Percentiles rank a stretch among this genome's conserved stretches.
Conservation (phyloP, 92 coral and sea anemone genomes). For the Epizoanthus scotinus region DNA sequence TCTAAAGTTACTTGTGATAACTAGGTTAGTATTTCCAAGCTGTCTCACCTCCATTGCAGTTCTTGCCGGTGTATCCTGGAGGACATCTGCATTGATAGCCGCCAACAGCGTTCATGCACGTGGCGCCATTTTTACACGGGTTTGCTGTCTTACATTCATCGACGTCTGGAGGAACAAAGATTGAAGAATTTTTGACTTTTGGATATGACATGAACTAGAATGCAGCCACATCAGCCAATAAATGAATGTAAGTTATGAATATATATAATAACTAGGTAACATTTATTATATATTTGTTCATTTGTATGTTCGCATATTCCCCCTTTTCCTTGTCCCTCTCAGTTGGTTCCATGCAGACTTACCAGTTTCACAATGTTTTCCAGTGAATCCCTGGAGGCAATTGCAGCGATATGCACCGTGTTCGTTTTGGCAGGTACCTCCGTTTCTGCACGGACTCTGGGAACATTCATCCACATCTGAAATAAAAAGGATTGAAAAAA, state of each 20-base stretch:
- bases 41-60: slow-evolving; percentile 36
- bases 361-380: slow-evolving; percentile 40
- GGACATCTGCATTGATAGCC: slow-evolving; percentile 35
- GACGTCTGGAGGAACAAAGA: slow-evolving; percentile 1
- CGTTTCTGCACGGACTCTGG: slow-evolving; percentile 25
- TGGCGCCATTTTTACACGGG: slow-evolving; percentile 45
- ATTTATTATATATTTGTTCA: too few species aligned
- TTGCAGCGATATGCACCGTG: slow-evolving; percentile 30
- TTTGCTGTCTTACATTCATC: slow-evolving; percentile 11
- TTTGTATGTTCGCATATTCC: too few species aligned
- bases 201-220: neutral
- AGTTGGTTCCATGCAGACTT: neutral
- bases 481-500: neutral
- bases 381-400: slow-evolving; percentile 25
- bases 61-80: slow-evolving; percentile 43
- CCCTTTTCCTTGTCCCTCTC: too few species aligned
- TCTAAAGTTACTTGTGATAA: too few species aligned
- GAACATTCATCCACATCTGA: slow-evolving; percentile 41
- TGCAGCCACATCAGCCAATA: too few species aligned
- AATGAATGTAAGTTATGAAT: too few species aligned
- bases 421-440: slow-evolving; percentile 24
- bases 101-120: slow-evolving; percentile 34
- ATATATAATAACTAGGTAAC: too few species aligned
- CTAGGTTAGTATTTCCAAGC: too few species aligned
- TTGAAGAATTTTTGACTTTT: too few species aligned